phyloP scores from a whole-genome alignment of 2,113 vertebrate species.

The Datnioides undecimradiatus region DNA sequence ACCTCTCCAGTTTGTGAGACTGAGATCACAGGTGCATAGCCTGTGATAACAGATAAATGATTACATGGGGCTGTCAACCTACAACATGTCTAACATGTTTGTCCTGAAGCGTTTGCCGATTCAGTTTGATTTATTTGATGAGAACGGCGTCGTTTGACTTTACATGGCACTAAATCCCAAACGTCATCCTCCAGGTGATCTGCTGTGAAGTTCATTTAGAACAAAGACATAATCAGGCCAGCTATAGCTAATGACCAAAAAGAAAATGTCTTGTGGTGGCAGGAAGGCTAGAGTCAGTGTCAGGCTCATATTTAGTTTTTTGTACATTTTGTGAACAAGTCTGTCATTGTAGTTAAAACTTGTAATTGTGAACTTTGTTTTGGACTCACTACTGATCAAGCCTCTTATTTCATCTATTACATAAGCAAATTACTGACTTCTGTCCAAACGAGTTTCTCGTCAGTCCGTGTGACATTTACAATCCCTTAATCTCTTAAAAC shows the following conservation, averaged over 20 bases:
- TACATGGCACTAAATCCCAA: slow-evolving; percentile 54
- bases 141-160: slow-evolving; percentile 48
- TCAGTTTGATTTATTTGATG: slow-evolving; percentile 41
- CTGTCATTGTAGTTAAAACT: background rate
- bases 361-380: background rate
- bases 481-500: background rate
- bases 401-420: background rate
- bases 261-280: slow-evolving; percentile 2
- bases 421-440: background rate
- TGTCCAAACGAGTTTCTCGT: background rate
- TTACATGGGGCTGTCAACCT: background rate
- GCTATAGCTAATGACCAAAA: slow-evolving; percentile 27
- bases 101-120: slow-evolving; percentile 8
- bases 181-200: slow-evolving; percentile 47
- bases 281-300: background rate
- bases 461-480: background rate
- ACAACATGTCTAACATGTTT: background rate
- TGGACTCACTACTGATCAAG: background rate
- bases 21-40: background rate
- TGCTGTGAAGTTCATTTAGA: slow-evolving; percentile 51
- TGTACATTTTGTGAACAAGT: background rate
- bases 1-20: background rate
- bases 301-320: background rate
- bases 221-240: slow-evolving; percentile 59
- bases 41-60: slow-evolving; percentile 23